Evolutionary conservation across 2,797 vertebrate genomes (phyloP), one percentile per base, ranked within the genome.

Genomic region (Brotula barbata): DNA sequence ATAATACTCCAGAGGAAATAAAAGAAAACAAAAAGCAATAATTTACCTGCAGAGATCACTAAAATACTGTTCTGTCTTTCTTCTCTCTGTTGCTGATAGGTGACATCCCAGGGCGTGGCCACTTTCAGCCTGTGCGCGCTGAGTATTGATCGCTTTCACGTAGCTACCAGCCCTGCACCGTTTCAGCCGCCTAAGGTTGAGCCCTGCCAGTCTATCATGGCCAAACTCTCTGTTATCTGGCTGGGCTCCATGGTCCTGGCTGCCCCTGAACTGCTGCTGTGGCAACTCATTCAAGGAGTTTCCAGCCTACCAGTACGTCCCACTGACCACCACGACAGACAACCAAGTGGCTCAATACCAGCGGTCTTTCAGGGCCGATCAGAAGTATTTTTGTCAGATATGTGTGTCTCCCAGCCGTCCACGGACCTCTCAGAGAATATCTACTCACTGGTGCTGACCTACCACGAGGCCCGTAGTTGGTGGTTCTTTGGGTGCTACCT

Each of bases 101-200:
- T 98, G 37, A 93, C 94, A 0, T 96, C 95, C 0, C 88, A 97
- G 71, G 96, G 97, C 0, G 92, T 98, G 62, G 94, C 93, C 53
- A 98, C 97, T 7, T 99, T 99, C 87, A 98, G 95, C 74, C 93
- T 99, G 48, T 99, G 97, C 0, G 96, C 97, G 1, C 87, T 99
- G 74, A 95, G 95, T 54, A 97, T 99, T 0, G 96, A 99, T 72
- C 93, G 94, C 33, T 98, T 99, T 87, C 96, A 97, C 0, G 90
- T 90, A 0, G 93, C 95, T 73, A 96, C 95, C 20, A 92, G 91
- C 63, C 88, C 92, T 3, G 89, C 88, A 68, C 85, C 89, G 43
- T 86, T 88, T 1, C 83, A 78, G 37, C 57, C 69, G 5, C 87
- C 91, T 0, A 92, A 87, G 74, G 87, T 94, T 1, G 97, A 99